Percentiles rank a stretch among this genome's conserved stretches.
phyloP scores from a whole-genome alignment of 2,113 vertebrate species.

The Excalfactoria chinensis region DNA sequence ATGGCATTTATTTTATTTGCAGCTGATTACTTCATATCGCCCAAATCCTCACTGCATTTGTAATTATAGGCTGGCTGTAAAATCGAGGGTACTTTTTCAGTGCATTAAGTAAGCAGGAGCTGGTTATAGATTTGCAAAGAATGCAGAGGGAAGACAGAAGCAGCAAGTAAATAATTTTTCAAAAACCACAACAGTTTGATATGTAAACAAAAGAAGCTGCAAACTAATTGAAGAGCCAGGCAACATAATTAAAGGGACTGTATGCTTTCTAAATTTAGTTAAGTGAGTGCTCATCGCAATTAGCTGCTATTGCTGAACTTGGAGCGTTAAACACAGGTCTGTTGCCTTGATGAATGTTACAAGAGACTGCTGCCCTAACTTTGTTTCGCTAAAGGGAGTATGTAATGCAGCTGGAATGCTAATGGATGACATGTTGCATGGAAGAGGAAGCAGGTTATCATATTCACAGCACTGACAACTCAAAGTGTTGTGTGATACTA shows the following conservation, averaged over 20 bases:
- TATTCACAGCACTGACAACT: conserved; percentile 45
- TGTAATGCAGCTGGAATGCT: conserved; percentile 65
- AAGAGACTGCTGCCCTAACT: conserved; percentile 17
- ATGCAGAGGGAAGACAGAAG: background rate
- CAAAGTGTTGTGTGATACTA: conserved; percentile 47
- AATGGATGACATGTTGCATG: conserved; percentile 58
- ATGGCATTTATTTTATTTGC: background rate
- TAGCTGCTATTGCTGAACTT: background rate
- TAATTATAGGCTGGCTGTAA: background rate
- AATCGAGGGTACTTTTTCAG: background rate
- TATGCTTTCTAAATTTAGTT: background rate
- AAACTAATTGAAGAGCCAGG: background rate
- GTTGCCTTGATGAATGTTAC: background rate
- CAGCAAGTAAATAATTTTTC: background rate
- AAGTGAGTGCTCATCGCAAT: background rate
- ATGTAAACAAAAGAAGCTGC: background rate
- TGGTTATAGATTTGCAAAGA: background rate
- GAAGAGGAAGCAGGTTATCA: conserved; percentile 63
- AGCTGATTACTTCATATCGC: background rate
- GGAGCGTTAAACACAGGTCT: background rate
- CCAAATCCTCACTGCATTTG: background rate
- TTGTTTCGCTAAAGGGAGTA: conserved; percentile 10
- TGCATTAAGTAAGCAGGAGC: background rate
- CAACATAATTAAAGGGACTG: background rate
- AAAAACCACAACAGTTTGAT: background rate